A percentile compares a stretch with the other conserved stretches of the same genome.
These are phyloP conservation scores for Apodemus sylvaticus DNA, from an alignment of 2,113 vertebrate genomes.

Conservation along the genomic window DNA sequence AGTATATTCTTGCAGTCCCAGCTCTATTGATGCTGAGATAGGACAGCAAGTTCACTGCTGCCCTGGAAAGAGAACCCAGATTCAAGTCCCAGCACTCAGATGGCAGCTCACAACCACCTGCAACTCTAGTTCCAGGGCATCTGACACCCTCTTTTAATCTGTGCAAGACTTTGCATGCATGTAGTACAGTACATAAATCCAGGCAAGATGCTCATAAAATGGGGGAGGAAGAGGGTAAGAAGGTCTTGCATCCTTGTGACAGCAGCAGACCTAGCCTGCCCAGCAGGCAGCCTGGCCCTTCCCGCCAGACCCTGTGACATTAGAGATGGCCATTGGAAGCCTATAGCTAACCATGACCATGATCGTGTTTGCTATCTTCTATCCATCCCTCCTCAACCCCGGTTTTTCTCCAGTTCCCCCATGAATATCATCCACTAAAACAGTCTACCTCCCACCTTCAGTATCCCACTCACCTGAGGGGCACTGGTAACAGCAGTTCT, in stretches of 20 bases:
- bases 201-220: background rate
- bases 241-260: background rate
- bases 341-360: accelerated
- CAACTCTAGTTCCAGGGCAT: background rate
- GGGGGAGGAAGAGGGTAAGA: background rate
- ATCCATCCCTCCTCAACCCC: no score
- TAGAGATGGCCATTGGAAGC: background rate
- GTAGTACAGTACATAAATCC: no score
- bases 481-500: conserved; percentile 81
- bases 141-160: background rate
- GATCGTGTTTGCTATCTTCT: accelerated
- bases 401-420: background rate
- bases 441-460: background rate
- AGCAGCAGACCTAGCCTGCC: background rate
- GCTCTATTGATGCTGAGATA: background rate
- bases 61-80: background rate
- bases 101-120: background rate
- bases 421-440: background rate
- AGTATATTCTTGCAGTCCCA: background rate
- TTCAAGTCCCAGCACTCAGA: background rate
- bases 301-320: no score
- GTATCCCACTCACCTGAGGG: conserved; percentile 70
- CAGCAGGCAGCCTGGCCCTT: background rate
- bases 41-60: background rate
- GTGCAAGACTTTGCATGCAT: background rate